Percentiles rank a stretch among this genome's conserved stretches.
These are phyloP conservation scores for Eriocheir sinensis DNA, from an alignment of 1,140 invertebrate species.

Conservation along the genomic window DNA sequence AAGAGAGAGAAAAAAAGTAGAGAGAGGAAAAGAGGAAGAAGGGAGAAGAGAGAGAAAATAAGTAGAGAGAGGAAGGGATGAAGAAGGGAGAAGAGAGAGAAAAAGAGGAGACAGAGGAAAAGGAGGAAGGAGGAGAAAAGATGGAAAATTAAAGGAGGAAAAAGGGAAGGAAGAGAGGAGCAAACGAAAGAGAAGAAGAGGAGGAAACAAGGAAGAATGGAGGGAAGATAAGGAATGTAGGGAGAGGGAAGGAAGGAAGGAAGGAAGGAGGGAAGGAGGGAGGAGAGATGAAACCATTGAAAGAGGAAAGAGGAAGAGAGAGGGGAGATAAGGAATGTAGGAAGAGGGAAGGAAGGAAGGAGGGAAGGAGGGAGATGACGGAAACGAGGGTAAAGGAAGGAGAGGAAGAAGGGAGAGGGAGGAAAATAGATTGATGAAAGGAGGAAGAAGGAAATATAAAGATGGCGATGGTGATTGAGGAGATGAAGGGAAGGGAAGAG, in stretches of 20 bases:
- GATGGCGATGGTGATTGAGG: neutral
- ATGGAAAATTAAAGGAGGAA: neutral
- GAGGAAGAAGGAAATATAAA: neutral
- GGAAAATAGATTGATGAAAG: neutral
- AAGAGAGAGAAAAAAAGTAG: neutral
- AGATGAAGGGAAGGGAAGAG: neutral
- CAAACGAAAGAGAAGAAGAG: neutral
- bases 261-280: neutral
- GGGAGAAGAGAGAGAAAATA: neutral
- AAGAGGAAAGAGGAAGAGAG: neutral
- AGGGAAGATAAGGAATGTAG: neutral
- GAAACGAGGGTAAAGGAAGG: neutral
- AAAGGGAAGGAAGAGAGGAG: neutral
- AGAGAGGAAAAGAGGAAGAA: neutral
- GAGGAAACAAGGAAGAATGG: neutral
- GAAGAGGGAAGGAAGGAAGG: neutral
- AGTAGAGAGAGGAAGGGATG: neutral
- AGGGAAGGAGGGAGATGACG: neutral
- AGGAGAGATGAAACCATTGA: too few species aligned
- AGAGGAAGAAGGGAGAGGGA: neutral
- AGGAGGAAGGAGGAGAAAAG: neutral
- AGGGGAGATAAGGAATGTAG: neutral
- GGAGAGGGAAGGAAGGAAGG: neutral
- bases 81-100: neutral
- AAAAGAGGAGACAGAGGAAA: neutral